Conservation (phyloP, 2,113 vertebrate genomes). For the Stomatorhinus ivindoensis region DNA sequence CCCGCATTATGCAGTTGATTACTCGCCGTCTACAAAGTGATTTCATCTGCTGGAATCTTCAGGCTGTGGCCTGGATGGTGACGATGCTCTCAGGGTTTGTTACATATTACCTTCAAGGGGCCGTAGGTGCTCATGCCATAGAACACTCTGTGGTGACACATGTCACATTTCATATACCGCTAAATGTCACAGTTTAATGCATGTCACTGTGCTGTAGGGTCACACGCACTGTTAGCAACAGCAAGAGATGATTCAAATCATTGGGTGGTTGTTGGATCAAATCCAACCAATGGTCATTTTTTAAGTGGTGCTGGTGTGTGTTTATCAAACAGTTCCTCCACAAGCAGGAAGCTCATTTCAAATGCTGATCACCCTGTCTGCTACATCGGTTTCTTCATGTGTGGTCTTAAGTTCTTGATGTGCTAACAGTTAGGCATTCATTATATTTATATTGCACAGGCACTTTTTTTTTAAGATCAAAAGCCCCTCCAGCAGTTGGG, state of each 20-base stretch:
- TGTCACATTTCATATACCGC: neutral
- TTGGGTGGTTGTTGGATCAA: neutral
- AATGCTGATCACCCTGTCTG: neutral
- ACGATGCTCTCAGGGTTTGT: neutral
- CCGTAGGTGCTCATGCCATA: neutral
- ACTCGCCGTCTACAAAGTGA: neutral
- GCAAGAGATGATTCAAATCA: neutral
- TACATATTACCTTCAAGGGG: neutral
- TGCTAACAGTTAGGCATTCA: neutral
- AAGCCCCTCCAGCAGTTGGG: neutral
- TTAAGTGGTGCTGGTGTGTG: neutral
- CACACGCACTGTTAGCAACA: neutral
- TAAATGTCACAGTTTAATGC: neutral
- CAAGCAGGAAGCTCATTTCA: neutral
- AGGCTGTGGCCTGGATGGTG: neutral
- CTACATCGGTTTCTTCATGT: neutral
- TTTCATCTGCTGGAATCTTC: neutral
- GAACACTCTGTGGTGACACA: neutral
- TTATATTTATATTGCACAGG: neutral
- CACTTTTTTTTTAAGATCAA: neutral
- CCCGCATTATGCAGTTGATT: neutral
- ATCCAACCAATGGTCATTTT: neutral
- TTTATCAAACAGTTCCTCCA: neutral
- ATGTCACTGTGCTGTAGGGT: neutral
- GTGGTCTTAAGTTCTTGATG: neutral